These are phyloP conservation scores for Hippasteria phrygiana DNA, from an alignment of 53 echinoderm and acorn worm genomes.

Conservation along the genomic window DNA sequence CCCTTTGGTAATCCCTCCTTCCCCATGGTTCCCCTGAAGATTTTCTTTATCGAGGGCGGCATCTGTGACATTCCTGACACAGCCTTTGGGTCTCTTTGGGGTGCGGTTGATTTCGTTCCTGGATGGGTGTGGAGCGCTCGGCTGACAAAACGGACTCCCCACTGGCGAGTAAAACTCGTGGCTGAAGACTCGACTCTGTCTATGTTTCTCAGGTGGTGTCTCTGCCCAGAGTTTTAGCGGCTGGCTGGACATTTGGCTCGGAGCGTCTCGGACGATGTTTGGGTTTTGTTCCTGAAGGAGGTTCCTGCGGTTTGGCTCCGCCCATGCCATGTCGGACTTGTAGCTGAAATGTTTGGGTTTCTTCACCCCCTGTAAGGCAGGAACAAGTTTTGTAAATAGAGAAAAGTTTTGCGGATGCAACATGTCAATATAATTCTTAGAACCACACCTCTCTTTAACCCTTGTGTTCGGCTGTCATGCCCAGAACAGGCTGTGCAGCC, in stretches of 20 bases:
- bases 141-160: neutral
- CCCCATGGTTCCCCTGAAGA: neutral
- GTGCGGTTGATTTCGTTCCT: neutral
- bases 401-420: neutral
- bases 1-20: constrained; percentile 1
- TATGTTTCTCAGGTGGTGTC: constrained; percentile 34
- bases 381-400: neutral
- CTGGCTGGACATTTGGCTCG: neutral
- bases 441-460: too few relatives aligned
- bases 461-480: too few relatives aligned
- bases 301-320: constrained; percentile 28
- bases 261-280: neutral
- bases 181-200: neutral
- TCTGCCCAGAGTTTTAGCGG: constrained; percentile 40
- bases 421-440: too few relatives aligned
- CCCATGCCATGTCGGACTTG: constrained; percentile 72
- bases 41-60: constrained; percentile 53
- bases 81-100: constrained; percentile 41
- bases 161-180: constrained; percentile 24
- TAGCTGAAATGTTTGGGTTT: constrained; percentile 3
- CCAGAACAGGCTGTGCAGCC: too few relatives aligned
- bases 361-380: constrained; percentile 24
- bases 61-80: neutral
- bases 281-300: constrained; percentile 25
- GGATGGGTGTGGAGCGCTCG: neutral